Evolutionary conservation across 2,113 vertebrate genomes (phyloP), one percentile per base, ranked within the genome.

Genomic region (Platycercus adscitus): DNA sequence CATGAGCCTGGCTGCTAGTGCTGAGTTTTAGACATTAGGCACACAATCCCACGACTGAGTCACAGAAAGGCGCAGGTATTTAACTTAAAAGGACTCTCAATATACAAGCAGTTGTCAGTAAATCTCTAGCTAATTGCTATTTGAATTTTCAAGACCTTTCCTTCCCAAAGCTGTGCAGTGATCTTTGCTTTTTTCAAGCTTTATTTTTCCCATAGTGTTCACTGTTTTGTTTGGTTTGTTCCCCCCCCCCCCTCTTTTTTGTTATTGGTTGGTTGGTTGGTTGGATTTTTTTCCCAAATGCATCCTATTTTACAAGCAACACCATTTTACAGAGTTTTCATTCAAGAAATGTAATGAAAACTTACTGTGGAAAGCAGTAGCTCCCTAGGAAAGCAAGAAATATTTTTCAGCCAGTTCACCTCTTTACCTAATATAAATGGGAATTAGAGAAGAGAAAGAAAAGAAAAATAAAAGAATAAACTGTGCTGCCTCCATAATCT

Each of bases 21-120:
- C 25, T 72, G 31, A 65, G 13, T 35, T 86, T 80, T 44, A 80
- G 55, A 29, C 25, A 20, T 76, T 20, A 60, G 29, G 17, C 33
- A 31, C 14, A 15, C 20, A 21, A 5, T 25, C n/a, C 31, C 3
- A 0, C 25, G 41, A 26, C 1, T 72, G 72, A 70, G 7, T 5
- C 81, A 35, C 39, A 90, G 31, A 88, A n/a, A 37, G 12, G 16
- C 23, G 56, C 37, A 65, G 6, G 5, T n/a, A 10, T 52, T 29
- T 81, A 21, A 53, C 29, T 73, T 43, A 6, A 52, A 55, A 78
- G 60, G 18, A 53, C 16, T 69, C 28, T 94, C 61, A 44, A 0
- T 28, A 25, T 7, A 44, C 44, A 72, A 73, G 29, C 53, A 56
- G 23, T 60, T 81, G 29, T 64, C 24, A 61, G 65, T 24, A 78